Evolutionary conservation across 92 coral and sea anemone genomes (phyloP).

Genomic region (Micromussa lordhowensis): DNA sequence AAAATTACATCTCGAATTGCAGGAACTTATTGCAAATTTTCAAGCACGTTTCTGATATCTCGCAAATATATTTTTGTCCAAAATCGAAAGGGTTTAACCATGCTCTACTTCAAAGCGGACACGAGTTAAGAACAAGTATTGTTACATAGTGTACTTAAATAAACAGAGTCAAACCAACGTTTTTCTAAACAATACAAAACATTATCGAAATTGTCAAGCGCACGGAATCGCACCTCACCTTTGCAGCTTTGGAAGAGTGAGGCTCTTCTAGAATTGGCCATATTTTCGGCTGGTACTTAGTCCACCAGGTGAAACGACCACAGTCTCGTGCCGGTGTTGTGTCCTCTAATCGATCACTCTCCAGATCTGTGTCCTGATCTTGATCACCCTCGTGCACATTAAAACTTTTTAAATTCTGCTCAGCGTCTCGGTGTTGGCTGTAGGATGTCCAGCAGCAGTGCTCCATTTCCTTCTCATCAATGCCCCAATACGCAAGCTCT

Average conservation of each 20-base stretch:
- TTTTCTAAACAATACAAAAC: constrained; percentile 1
- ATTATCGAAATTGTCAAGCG: neutral
- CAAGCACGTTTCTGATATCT: neutral
- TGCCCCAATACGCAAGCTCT: constrained; percentile 95
- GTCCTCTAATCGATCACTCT: constrained; percentile 48
- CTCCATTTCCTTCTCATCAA: constrained; percentile 97
- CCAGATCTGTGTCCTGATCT: constrained; percentile 65
- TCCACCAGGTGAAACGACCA: constrained; percentile 68
- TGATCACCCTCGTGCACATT: constrained; percentile 70
- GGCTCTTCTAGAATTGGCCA: constrained; percentile 96
- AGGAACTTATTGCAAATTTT: neutral
- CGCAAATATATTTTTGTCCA: neutral
- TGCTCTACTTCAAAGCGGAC: neutral
- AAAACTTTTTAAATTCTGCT: constrained; percentile 89
- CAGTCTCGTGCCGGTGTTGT: constrained; percentile 55
- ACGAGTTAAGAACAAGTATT: neutral
- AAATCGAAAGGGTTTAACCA: too few species aligned
- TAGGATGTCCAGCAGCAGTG: constrained; percentile 97
- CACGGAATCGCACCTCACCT: constrained; percentile 55
- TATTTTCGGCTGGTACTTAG: constrained; percentile 76
- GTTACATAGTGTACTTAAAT: neutral
- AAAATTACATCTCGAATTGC: neutral
- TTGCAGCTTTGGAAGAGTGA: constrained; percentile 89
- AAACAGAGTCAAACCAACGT: constrained; percentile 27
- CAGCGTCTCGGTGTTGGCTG: constrained; percentile 94